A percentile compares a stretch with the other conserved stretches of the same genome.
phyloP scores from a whole-genome alignment of 2,888 invertebrate genomes.

The Apotomis betuletana region DNA sequence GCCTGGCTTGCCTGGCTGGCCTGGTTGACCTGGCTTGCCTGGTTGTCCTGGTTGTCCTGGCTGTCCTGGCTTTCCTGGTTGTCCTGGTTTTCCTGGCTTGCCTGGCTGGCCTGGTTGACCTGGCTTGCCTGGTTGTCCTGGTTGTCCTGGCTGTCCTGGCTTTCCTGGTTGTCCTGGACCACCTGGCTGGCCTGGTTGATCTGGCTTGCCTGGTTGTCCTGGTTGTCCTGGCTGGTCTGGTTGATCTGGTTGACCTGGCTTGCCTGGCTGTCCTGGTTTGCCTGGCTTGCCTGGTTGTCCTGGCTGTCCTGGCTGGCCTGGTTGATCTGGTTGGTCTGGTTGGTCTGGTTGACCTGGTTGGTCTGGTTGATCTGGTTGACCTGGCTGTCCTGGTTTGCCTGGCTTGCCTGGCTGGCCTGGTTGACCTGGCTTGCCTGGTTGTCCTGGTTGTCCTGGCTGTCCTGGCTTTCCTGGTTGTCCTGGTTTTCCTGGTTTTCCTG shows the following conservation, averaged over 20 bases:
- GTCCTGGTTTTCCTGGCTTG: too few species aligned
- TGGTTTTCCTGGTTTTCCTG: too few species aligned
- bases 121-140: too few species aligned
- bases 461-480: not conserved
- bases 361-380: conserved; percentile 42
- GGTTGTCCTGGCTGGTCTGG: not conserved
- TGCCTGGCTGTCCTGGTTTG: conserved; percentile 34
- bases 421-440: conserved; percentile 4
- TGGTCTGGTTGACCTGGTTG: conserved; percentile 26
- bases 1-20: too few species aligned
- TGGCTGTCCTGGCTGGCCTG: conserved; percentile 47
- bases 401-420: conserved; percentile 43
- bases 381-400: conserved; percentile 38
- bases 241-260: conserved; percentile 7
- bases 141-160: not conserved
- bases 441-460: conserved; percentile 17
- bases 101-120: too few species aligned
- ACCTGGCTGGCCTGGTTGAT: too few species aligned
- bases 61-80: too few species aligned
- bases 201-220: not conserved
- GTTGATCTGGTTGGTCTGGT: too few species aligned
- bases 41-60: too few species aligned
- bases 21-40: too few species aligned
- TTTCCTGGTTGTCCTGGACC: not conserved
- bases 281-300: conserved; percentile 56